Conservation (phyloP, 2,888 invertebrate species). For the Tinea pellionella region DNA sequence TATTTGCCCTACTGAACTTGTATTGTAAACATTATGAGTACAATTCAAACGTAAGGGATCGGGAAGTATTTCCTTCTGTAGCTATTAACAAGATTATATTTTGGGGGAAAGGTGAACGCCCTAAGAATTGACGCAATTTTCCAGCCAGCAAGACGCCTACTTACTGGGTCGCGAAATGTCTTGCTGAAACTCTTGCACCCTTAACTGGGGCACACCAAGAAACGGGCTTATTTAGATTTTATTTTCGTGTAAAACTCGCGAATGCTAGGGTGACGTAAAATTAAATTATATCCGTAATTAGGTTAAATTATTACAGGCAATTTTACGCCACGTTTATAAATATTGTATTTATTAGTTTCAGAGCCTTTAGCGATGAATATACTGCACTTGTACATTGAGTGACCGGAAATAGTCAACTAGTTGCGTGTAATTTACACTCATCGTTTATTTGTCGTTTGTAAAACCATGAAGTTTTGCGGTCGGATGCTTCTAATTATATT, state of each 20-base stretch:
- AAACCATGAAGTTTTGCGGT: not conserved
- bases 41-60: not conserved
- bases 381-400: not conserved
- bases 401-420: slow-evolving; percentile 52
- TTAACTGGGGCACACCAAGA: slow-evolving; percentile 32
- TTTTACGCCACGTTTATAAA: not conserved
- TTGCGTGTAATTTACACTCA: slow-evolving; percentile 22
- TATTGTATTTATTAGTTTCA: not conserved
- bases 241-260: slow-evolving; percentile 38
- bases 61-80: not conserved
- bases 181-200: slow-evolving; percentile 30
- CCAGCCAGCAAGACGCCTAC: slow-evolving; percentile 49
- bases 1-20: not conserved
- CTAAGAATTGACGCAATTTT: slow-evolving; percentile 57
- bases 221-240: slow-evolving; percentile 14
- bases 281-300: slow-evolving; percentile 14
- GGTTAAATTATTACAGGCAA: not conserved
- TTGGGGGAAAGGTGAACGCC: slow-evolving; percentile 28
- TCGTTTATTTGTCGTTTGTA: not conserved
- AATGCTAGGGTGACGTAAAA: slow-evolving; percentile 23
- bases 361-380: not conserved
- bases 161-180: slow-evolving; percentile 55
- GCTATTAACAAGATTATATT: slow-evolving; percentile 43
- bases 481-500: not conserved
- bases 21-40: not conserved